Evolutionary conservation across 2,113 vertebrate species (phyloP).

Genomic region (Coregonus clupeaformis): DNA sequence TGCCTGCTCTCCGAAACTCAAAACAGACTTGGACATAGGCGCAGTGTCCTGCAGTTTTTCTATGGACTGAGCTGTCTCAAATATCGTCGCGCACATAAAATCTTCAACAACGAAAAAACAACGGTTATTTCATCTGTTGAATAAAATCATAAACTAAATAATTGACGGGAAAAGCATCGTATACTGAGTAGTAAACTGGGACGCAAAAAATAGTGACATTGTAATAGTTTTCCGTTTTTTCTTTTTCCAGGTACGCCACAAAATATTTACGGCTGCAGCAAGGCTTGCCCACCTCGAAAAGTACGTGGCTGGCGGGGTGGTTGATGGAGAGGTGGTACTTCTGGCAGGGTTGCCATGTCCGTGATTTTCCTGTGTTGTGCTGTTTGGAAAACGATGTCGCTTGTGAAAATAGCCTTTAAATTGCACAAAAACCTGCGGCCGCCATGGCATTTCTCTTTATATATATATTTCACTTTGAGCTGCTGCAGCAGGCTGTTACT

Average conservation of each 20-base stretch:
- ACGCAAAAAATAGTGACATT: too few species aligned
- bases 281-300: conserved; percentile 6
- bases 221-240: neutral
- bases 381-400: too few species aligned
- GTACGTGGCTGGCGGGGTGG: conserved; percentile 69
- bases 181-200: too few species aligned
- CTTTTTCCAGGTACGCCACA: neutral
- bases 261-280: conserved; percentile 48
- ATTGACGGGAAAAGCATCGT: neutral
- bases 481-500: too few species aligned
- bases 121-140: neutral
- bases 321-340: neutral
- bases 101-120: neutral
- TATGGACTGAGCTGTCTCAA: neutral
- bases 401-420: too few species aligned
- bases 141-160: neutral
- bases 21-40: conserved; percentile 40
- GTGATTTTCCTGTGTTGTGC: too few species aligned
- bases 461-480: too few species aligned
- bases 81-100: conserved; percentile 1
- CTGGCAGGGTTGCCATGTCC: too few species aligned
- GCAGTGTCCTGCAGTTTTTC: conserved; percentile 5
- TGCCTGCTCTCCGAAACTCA: conserved; percentile 47
- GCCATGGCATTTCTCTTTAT: too few species aligned
- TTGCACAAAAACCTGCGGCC: too few species aligned